phyloP scores from a whole-genome alignment of 2,113 vertebrate genomes.

The Symphodus melops region DNA sequence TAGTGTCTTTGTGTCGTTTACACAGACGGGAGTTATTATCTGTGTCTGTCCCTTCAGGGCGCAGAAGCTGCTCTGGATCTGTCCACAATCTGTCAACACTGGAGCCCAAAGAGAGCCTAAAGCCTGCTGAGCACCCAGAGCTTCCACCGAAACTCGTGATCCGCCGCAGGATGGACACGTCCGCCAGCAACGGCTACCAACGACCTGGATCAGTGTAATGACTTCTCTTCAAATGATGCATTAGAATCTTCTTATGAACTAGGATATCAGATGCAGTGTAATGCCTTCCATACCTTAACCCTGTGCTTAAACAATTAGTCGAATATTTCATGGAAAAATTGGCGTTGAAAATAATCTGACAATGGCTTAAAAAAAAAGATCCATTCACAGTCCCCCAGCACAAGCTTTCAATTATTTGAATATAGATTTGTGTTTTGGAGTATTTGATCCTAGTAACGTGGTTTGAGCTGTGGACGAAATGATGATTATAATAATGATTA shows the following conservation, averaged over 20 bases:
- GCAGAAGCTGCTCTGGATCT: conserved; percentile 87
- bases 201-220: conserved; percentile 93
- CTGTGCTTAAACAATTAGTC: no score
- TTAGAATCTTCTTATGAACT: no score
- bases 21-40: not conserved
- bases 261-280: no score
- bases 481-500: no score
- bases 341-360: no score
- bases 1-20: conserved; percentile 27
- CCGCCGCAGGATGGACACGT: conserved; percentile 82
- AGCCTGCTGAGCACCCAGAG: conserved; percentile 81
- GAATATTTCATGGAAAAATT: no score
- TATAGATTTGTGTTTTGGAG: not conserved
- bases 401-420: no score
- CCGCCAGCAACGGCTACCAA: conserved; percentile 91
- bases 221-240: not conserved
- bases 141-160: conserved; percentile 88
- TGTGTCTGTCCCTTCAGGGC: conserved; percentile 80
- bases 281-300: no score
- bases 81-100: conserved; percentile 87
- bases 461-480: not conserved
- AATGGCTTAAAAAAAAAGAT: no score
- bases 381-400: no score
- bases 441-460: not conserved
- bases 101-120: conserved; percentile 83